Conservation (phyloP, 2,113 vertebrate species). For the Zosterops pallidus region DNA sequence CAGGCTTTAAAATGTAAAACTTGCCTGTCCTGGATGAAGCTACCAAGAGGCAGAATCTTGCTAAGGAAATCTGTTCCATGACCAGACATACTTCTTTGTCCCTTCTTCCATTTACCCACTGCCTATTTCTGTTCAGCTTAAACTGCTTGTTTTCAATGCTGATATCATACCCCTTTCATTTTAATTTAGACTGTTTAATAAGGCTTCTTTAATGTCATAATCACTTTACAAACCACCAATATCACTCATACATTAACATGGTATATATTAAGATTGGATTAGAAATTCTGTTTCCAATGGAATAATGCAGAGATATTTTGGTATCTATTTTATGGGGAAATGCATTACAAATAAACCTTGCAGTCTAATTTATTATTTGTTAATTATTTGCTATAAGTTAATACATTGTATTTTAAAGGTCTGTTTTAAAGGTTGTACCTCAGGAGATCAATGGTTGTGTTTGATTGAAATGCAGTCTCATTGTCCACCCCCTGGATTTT, state of each 20-base stretch:
- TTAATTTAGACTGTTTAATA: neutral
- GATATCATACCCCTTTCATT: neutral
- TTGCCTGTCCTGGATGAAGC: fast-evolving
- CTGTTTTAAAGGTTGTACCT: neutral
- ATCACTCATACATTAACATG: neutral
- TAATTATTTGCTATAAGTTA: neutral
- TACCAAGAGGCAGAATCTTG: neutral
- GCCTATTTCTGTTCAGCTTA: neutral
- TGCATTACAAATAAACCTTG: neutral
- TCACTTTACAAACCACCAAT: neutral
- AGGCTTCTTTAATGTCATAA: neutral
- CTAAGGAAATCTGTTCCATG: neutral
- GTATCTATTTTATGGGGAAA: neutral
- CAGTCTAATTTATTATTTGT: neutral
- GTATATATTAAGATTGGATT: neutral
- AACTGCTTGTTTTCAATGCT: neutral
- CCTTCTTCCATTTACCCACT: neutral
- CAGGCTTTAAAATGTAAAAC: neutral
- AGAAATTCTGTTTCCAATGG: neutral
- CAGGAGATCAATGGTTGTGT: neutral
- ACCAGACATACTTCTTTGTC: neutral
- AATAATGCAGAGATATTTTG: neutral
- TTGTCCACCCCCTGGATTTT: neutral
- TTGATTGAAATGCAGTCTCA: neutral
- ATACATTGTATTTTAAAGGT: neutral